phyloP scores from a whole-genome alignment of 2,113 vertebrate species.

The Daboia siamensis region DNA sequence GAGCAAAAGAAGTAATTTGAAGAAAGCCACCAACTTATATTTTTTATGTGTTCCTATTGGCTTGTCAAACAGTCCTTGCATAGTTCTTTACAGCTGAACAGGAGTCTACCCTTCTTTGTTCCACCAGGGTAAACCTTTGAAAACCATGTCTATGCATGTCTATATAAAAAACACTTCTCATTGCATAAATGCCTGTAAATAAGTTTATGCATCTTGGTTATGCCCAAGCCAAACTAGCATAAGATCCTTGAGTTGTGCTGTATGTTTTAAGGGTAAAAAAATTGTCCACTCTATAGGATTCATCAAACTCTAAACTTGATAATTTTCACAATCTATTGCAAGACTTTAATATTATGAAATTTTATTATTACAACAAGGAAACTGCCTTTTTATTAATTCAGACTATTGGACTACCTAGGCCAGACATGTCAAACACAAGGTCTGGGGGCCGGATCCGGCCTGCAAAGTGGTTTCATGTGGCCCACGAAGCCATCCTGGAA shows the following conservation, averaged over 20 bases:
- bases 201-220: background rate
- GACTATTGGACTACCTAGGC: background rate
- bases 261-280: too few relatives aligned
- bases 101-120: background rate
- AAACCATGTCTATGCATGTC: background rate
- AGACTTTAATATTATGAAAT: background rate
- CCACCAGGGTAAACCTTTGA: background rate
- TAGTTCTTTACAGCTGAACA: background rate
- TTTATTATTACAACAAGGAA: background rate
- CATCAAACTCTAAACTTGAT: background rate
- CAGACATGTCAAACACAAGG: too few relatives aligned
- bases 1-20: background rate
- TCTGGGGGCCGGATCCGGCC: too few relatives aligned
- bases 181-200: background rate
- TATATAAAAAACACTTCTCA: background rate
- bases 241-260: too few relatives aligned
- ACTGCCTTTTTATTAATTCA: background rate
- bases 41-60: background rate
- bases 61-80: background rate
- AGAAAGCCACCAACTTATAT: background rate
- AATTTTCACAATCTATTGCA: background rate
- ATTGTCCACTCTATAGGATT: background rate
- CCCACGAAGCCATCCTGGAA: too few relatives aligned
- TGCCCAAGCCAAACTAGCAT: background rate
- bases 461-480: too few relatives aligned